These are phyloP conservation scores for Parapristionchus giblindavisi DNA, from an alignment of 2,888 invertebrate genomes.

Conservation along the genomic window DNA sequence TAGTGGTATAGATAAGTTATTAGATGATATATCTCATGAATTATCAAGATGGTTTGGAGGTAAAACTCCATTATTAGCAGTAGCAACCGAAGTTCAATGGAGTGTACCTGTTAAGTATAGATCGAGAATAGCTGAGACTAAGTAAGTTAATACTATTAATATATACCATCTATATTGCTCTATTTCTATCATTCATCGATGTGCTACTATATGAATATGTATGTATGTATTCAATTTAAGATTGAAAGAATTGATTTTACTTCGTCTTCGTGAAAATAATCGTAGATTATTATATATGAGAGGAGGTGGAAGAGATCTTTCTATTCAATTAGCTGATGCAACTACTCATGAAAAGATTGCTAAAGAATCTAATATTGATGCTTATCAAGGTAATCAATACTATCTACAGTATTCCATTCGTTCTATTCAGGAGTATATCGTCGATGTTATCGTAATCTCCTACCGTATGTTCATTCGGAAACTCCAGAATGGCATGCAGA, in stretches of 20 bases:
- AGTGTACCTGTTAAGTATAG: slow-evolving; percentile 24
- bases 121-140: slow-evolving; percentile 28
- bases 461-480: slow-evolving; percentile 61
- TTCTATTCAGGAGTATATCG: slow-evolving; percentile 62
- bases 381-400: slow-evolving; percentile 58
- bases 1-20: slow-evolving; percentile 21
- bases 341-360: slow-evolving; percentile 64
- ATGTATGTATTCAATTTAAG: slow-evolving; percentile 44
- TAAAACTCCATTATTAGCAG: slow-evolving; percentile 16
- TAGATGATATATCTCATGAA: slow-evolving; percentile 32
- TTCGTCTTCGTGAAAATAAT: slow-evolving; percentile 62
- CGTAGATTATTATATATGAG: slow-evolving; percentile 58
- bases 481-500: slow-evolving; percentile 65
- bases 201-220: no score
- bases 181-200: no score
- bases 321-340: slow-evolving; percentile 60
- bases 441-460: slow-evolving; percentile 62
- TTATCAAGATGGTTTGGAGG: slow-evolving; percentile 31
- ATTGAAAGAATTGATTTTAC: slow-evolving; percentile 62
- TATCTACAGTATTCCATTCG: background rate
- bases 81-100: slow-evolving; percentile 31
- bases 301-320: slow-evolving; percentile 51
- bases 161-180: no score
- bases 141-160: background rate
- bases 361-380: slow-evolving; percentile 53